Evolutionary conservation across 2,888 invertebrate species (phyloP).

Genomic region (Sinohyriopsis cumingii): DNA sequence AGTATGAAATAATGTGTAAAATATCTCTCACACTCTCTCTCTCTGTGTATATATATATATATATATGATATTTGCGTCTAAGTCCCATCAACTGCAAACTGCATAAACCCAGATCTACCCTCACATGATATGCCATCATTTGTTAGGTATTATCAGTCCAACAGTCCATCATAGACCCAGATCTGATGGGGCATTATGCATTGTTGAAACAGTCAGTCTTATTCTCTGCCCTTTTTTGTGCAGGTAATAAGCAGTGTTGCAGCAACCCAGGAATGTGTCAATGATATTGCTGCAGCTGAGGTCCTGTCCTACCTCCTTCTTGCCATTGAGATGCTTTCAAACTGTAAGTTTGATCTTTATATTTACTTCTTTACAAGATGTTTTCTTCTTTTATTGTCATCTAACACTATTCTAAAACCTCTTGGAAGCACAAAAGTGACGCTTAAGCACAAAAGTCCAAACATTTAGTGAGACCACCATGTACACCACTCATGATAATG

Average conservation of each 20-base stretch:
- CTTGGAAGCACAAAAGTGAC: background rate
- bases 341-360: constrained; percentile 57
- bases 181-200: background rate
- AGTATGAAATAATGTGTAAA: too few species aligned
- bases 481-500: too few species aligned
- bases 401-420: background rate
- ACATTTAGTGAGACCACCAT: too few species aligned
- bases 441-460: too few species aligned
- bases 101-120: background rate
- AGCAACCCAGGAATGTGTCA: constrained; percentile 94
- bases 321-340: constrained; percentile 74
- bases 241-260: constrained; percentile 79
- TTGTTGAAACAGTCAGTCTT: background rate
- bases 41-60: too few species aligned
- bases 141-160: too few species aligned
- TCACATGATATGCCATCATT: background rate
- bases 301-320: constrained; percentile 83
- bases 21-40: too few species aligned
- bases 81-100: background rate
- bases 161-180: too few species aligned
- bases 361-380: background rate
- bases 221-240: constrained; percentile 4
- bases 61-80: too few species aligned
- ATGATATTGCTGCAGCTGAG: constrained; percentile 91
- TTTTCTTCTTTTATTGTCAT: background rate